Conservation (phyloP, 1,140 invertebrate species). For the Episyrphus balteatus region DNA sequence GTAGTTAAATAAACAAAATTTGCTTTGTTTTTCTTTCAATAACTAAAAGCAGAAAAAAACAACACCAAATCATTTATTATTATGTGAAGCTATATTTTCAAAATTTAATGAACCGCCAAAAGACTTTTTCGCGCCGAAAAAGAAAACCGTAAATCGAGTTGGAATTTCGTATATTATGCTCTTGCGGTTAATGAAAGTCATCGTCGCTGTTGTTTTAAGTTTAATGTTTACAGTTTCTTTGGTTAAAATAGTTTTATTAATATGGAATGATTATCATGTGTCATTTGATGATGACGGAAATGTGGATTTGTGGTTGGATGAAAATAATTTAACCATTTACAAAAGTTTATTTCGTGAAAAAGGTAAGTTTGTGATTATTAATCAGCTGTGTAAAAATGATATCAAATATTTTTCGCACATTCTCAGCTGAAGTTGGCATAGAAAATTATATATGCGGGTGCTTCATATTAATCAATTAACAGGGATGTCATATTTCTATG, state of each 20-base stretch:
- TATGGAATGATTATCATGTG: slow-evolving; percentile 25
- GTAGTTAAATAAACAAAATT: neutral
- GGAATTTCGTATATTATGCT: slow-evolving; percentile 18
- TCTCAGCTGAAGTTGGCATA: too few relatives aligned
- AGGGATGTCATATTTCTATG: too few relatives aligned
- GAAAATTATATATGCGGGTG: too few relatives aligned
- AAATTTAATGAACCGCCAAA: too few relatives aligned
- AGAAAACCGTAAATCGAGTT: too few relatives aligned
- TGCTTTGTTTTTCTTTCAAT: too few relatives aligned
- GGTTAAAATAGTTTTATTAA: slow-evolving; percentile 31
- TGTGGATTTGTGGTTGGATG: slow-evolving; percentile 60
- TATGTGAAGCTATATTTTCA: too few relatives aligned
- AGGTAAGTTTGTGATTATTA: slow-evolving; percentile 43
- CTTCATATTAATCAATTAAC: too few relatives aligned
- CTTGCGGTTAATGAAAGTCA: slow-evolving; percentile 25
- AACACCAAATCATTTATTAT: too few relatives aligned
- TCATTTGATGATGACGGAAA: slow-evolving; percentile 10
- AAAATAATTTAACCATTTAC: slow-evolving; percentile 55
- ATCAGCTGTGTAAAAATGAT: slow-evolving; percentile 5
- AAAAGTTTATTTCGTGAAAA: slow-evolving; percentile 54
- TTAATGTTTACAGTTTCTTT: slow-evolving; percentile 35
- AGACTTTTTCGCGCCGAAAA: neutral
- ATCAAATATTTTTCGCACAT: too few relatives aligned
- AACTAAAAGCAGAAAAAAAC: too few relatives aligned
- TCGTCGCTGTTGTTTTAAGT: slow-evolving; percentile 29